A percentile compares a stretch with the other conserved stretches of the same genome.
Evolutionary conservation across 2,888 invertebrate species (phyloP).

Genomic region (Idaea straminata): DNA sequence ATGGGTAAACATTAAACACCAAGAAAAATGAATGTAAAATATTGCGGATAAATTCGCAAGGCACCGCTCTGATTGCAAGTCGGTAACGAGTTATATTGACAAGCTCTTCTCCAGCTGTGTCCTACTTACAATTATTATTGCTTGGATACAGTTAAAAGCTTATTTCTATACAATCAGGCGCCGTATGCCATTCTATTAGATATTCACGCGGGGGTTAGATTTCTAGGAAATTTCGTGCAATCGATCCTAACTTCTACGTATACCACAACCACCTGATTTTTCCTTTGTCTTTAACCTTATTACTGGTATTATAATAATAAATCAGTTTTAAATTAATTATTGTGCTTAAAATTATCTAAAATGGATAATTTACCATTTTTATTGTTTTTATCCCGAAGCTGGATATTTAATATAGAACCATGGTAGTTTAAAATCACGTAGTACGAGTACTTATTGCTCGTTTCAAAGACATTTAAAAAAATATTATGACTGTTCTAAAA

Average conservation of each 20-base stretch:
- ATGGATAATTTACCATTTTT: no score
- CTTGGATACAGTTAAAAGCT: background rate
- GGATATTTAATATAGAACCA: no score
- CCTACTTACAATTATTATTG: background rate
- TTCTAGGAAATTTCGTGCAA: conserved; percentile 55
- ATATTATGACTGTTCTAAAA: no score
- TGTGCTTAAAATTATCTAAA: background rate
- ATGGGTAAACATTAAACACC: no score
- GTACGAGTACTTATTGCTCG: no score
- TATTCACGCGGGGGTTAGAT: conserved; percentile 42
- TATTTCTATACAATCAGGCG: background rate
- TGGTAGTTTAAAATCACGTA: no score
- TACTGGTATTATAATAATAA: background rate
- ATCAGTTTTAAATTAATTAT: background rate
- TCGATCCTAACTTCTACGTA: conserved; percentile 37
- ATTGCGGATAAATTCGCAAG: no score
- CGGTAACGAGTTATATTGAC: background rate
- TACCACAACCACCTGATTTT: conserved; percentile 16
- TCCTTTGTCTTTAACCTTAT: conserved; percentile 11
- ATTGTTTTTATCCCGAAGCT: no score
- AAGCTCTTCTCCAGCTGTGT: background rate
- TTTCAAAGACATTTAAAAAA: no score
- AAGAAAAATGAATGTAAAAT: no score
- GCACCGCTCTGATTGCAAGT: no score
- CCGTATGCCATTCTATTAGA: conserved; percentile 29